Base-by-base conservation (phyloP, 1,140 invertebrate genomes). In the Caenorhabditis latens region DNA sequence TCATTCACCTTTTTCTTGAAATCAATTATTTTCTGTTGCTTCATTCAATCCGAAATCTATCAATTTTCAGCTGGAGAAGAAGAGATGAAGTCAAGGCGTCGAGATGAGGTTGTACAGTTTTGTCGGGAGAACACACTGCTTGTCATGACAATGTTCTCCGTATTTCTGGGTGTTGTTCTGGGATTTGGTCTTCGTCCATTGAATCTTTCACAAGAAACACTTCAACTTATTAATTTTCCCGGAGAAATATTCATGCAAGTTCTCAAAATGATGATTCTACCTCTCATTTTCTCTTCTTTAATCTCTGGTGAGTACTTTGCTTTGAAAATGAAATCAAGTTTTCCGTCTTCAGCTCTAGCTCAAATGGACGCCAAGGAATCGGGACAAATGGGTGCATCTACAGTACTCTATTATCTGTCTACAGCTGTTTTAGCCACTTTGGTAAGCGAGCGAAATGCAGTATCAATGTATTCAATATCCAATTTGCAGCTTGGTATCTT, bases 361-460 rank as follows among this genome's bases (percentile, higher is more conserved):
- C 89, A 90, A 85, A 87, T 90, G 89, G 89, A 90, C 58, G 89
- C 88, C 8, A 90, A 87, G 48, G 88, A 89, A 85, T 87, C 88
- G 7, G 90, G 93, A 9, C 91, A 91, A 79, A 93, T 94, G 91
- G 94, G 94, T 9, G 61, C 91, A 16, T 90, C 92, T 55, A 93
- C 93, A 4, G 90, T 94, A 9, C 57, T 93, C 14, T 94, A 94
- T 89, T 94, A 94, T 90, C 92, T 94, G 55, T 88, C 86, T 0
- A 94, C 94, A 0, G 94, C 93, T 2, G 90, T 94, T 58, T 84
- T 93, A 24, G 94, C 94, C 43, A 93, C 93, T 75, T 90, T 94
- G 63, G 88, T 94, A 46, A 58, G 79, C 32, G 8, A 19, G 0
- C 57, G 9, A 11, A 19, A 14, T 14, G 16, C 85, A 55, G 16